These are phyloP conservation scores for Criorhina ranunculi DNA, from an alignment of 2,888 invertebrate genomes.

Conservation along the genomic window DNA sequence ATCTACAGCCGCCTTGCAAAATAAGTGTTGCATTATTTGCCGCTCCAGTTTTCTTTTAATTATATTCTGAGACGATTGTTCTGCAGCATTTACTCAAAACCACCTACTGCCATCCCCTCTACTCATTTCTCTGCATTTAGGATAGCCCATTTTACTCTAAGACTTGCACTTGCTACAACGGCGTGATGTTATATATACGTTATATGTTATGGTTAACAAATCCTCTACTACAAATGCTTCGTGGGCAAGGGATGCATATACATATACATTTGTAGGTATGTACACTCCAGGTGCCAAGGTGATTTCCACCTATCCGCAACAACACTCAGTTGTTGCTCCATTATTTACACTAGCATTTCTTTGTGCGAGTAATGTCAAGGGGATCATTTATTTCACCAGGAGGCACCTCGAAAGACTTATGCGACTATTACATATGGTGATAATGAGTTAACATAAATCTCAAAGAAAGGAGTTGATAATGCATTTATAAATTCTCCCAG, in stretches of 20 bases:
- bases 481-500: slow-evolving; percentile 7
- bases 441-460: slow-evolving; percentile 54
- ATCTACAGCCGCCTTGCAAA: slow-evolving; percentile 6
- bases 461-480: background rate
- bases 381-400: slow-evolving; percentile 52
- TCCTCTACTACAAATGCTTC: slow-evolving; percentile 20
- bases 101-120: slow-evolving; percentile 4
- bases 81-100: slow-evolving; percentile 48
- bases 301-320: slow-evolving; percentile 45
- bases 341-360: slow-evolving; percentile 60
- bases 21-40: slow-evolving; percentile 52
- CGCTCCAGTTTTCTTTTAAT: slow-evolving; percentile 65
- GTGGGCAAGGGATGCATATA: background rate
- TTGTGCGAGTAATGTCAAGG: slow-evolving; percentile 58
- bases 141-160: slow-evolving; percentile 28
- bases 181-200: slow-evolving; percentile 28
- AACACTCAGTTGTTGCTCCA: slow-evolving; percentile 62
- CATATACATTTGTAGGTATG: slow-evolving; percentile 6
- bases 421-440: slow-evolving; percentile 28
- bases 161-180: slow-evolving; percentile 38
- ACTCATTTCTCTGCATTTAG: background rate
- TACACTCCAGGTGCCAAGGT: slow-evolving; percentile 61
- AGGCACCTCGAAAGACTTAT: slow-evolving; percentile 19
- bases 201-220: slow-evolving; percentile 39
- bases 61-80: slow-evolving; percentile 63